Percentiles rank a stretch among this genome's conserved stretches.
These are phyloP conservation scores for Eupithecia pulchellata DNA, from an alignment of 2,888 invertebrate species.

Conservation along the genomic window DNA sequence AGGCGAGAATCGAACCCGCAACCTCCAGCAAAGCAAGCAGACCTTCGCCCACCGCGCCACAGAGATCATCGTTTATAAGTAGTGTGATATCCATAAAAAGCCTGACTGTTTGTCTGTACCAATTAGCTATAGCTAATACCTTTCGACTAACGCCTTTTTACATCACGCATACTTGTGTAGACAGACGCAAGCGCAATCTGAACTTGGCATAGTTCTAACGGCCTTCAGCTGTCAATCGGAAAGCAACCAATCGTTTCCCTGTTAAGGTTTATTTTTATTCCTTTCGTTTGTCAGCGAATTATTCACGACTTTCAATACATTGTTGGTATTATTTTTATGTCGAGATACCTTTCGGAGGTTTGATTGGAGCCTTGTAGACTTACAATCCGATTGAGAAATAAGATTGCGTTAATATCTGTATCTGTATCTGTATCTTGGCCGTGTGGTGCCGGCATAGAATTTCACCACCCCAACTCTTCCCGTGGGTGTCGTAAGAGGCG, in stretches of 20 bases:
- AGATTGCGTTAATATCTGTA: not conserved
- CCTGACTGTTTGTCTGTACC: not conserved
- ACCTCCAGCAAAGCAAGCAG: too few species aligned
- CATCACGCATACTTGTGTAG: not conserved
- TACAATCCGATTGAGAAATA: not conserved
- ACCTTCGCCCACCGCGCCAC: too few species aligned
- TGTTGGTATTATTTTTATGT: slow-evolving; percentile 6
- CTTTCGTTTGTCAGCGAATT: slow-evolving; percentile 52
- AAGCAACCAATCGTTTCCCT: slow-evolving; percentile 56
- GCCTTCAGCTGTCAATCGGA: slow-evolving; percentile 53
- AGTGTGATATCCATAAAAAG: not conserved
- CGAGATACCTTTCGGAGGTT: not conserved
- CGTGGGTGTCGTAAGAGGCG: too few species aligned
- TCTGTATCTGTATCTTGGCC: too few species aligned
- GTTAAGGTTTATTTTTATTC: slow-evolving; percentile 55
- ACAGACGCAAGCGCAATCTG: not conserved
- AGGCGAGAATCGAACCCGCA: too few species aligned
- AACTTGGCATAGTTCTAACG: slow-evolving; percentile 17
- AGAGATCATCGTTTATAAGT: too few species aligned
- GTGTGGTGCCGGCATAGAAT: too few species aligned
- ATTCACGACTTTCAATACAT: slow-evolving; percentile 50
- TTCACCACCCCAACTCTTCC: too few species aligned
- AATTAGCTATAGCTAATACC: not conserved
- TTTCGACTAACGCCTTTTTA: not conserved
- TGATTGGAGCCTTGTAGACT: slow-evolving; percentile 1